Percentiles rank a stretch among this genome's conserved stretches.
Conservation (phyloP, 2,888 invertebrate species). For the Melieria crassipennis region DNA sequence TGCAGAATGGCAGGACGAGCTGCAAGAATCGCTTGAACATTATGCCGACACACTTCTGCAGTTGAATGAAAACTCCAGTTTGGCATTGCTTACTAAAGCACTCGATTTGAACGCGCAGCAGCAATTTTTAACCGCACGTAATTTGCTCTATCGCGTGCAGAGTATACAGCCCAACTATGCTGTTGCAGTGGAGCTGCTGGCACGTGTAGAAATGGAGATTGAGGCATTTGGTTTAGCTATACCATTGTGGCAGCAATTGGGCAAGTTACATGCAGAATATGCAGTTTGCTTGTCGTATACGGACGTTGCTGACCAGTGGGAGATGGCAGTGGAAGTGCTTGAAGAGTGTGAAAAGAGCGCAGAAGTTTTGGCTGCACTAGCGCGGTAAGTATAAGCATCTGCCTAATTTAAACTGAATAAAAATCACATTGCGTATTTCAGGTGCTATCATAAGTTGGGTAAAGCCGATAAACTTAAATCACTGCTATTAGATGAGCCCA, state of each 20-base stretch:
- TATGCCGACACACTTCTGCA: conserved; percentile 69
- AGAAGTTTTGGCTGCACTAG: conserved; percentile 47
- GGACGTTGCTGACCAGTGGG: conserved; percentile 54
- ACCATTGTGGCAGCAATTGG: conserved; percentile 49
- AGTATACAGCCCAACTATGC: conserved; percentile 64
- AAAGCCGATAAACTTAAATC: conserved; percentile 44
- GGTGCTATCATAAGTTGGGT: conserved; percentile 54
- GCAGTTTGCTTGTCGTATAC: conserved; percentile 57
- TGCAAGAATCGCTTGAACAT: conserved; percentile 63
- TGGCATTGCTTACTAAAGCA: conserved; percentile 72
- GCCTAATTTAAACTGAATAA: neutral
- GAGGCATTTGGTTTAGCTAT: conserved; percentile 68
- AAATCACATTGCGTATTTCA: conserved; percentile 37
- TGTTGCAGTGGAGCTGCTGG: conserved; percentile 67
- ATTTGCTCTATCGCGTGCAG: conserved; percentile 66
- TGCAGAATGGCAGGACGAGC: conserved; percentile 27
- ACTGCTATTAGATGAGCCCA: conserved; percentile 46
- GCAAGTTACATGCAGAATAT: conserved; percentile 35
- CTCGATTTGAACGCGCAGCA: conserved; percentile 68
- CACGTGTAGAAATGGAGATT: conserved; percentile 66
- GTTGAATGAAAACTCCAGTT: conserved; percentile 71
- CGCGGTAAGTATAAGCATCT: conserved; percentile 47
- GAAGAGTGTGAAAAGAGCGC: conserved; percentile 48
- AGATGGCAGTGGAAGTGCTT: conserved; percentile 66
- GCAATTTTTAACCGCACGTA: conserved; percentile 70